Evolutionary conservation across 2,797 vertebrate genomes (phyloP).

Genomic region (Bovichtus variegatus): DNA sequence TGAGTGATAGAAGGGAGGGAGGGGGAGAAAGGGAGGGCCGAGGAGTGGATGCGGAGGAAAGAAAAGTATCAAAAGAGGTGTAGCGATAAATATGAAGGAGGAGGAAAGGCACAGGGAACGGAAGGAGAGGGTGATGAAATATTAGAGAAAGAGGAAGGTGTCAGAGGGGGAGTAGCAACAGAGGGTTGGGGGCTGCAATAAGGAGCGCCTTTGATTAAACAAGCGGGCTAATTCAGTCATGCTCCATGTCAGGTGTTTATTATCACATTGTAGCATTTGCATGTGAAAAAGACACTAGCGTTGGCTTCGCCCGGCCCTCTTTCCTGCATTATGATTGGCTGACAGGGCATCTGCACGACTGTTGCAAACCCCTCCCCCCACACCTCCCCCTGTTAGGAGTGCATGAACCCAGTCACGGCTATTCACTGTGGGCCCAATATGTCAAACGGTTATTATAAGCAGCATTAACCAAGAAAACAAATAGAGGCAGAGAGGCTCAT

Average conservation of each 20-base stretch:
- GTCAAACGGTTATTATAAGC: constrained; percentile 85
- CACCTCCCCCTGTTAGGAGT: constrained; percentile 73
- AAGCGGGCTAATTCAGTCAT: constrained; percentile 85
- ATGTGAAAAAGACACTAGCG: constrained; percentile 84
- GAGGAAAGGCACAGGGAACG: constrained; percentile 13
- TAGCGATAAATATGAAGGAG: constrained; percentile 8
- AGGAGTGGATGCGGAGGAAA: constrained; percentile 40
- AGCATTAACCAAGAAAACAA: constrained; percentile 78
- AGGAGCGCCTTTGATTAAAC: constrained; percentile 81
- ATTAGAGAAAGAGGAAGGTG: constrained; percentile 13
- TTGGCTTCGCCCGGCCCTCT: constrained; percentile 58
- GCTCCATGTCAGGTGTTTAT: constrained; percentile 89
- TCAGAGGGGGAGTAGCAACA: constrained; percentile 34
- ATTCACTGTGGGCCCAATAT: constrained; percentile 77
- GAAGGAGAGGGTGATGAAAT: constrained; percentile 33
- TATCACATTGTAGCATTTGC: constrained; percentile 88
- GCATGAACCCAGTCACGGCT: constrained; percentile 76
- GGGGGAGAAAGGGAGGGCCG: constrained; percentile 13
- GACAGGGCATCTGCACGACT: constrained; percentile 75
- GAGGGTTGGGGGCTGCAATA: constrained; percentile 49
- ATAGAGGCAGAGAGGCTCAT: constrained; percentile 73
- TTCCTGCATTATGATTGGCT: constrained; percentile 65
- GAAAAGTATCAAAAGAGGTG: background rate
- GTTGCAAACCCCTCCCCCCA: constrained; percentile 68
- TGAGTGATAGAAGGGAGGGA: constrained; percentile 70